Evolutionary conservation across 64 coral and sea anemone genomes (phyloP).

Genomic region (Trachythela sp.): DNA sequence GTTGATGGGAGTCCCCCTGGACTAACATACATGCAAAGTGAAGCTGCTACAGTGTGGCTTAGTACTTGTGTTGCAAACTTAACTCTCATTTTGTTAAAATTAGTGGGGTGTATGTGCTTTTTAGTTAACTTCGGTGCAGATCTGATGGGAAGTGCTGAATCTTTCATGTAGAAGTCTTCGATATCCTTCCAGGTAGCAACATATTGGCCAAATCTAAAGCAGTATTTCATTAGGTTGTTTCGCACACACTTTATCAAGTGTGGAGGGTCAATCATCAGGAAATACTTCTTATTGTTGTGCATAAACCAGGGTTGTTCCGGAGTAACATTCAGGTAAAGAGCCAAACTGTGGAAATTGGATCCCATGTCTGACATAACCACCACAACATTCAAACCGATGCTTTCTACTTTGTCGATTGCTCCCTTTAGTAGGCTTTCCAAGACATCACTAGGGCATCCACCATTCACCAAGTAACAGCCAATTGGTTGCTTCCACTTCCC

Average conservation of each 20-base stretch:
- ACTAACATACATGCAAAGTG: not conserved
- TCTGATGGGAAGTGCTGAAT: not conserved
- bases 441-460: not conserved
- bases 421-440: not conserved
- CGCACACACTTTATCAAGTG: not conserved
- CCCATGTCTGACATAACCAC: too few species aligned
- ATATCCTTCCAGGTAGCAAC: not conserved
- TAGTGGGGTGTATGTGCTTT: too few species aligned
- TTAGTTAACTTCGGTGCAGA: constrained; percentile 1
- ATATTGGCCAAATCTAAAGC: not conserved
- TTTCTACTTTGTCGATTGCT: not conserved
- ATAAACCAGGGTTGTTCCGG: not conserved
- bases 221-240: not conserved
- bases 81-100: too few species aligned
- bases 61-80: too few species aligned
- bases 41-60: too few species aligned
- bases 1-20: not conserved
- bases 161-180: not conserved
- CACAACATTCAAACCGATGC: not conserved
- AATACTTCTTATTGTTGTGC: too few species aligned
- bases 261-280: not conserved
- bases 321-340: not conserved
- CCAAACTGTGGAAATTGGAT: not conserved
- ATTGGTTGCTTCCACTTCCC: constrained; percentile 6
- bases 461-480: too few species aligned